These are phyloP conservation scores for Frankliniella fusca DNA, from an alignment of 2,888 invertebrate species.

Conservation along the genomic window DNA sequence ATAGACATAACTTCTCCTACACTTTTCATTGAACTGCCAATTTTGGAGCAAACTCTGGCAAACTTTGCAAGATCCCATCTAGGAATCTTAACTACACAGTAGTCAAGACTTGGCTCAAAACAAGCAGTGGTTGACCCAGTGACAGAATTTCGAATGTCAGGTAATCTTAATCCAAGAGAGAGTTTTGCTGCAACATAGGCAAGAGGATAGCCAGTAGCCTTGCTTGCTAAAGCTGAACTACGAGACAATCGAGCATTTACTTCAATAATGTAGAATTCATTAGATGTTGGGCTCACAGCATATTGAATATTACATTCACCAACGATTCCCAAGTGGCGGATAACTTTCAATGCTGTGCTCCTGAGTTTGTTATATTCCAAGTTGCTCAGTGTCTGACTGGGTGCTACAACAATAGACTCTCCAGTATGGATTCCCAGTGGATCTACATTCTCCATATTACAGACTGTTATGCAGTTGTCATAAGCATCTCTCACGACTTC, in stretches of 20 bases:
- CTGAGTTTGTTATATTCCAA: constrained; percentile 92
- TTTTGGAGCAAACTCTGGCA: constrained; percentile 90
- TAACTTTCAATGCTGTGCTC: constrained; percentile 90
- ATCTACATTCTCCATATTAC: constrained; percentile 99
- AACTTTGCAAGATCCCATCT: constrained; percentile 98
- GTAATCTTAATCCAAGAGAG: constrained; percentile 78
- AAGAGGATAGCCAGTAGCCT: constrained; percentile 97
- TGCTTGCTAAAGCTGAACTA: constrained; percentile 96
- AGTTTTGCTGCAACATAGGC: constrained; percentile 99
- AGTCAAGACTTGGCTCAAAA: constrained; percentile 98
- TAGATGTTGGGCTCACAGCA: constrained; percentile 87
- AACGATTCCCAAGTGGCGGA: constrained; percentile 90
- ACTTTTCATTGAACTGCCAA: constrained; percentile 99
- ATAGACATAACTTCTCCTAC: constrained; percentile 99
- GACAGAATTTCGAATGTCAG: constrained; percentile 87
- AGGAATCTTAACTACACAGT: constrained; percentile 98
- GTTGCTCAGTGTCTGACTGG: constrained; percentile 95
- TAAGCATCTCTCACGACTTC: constrained; percentile 97
- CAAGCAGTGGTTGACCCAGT: constrained; percentile 95
- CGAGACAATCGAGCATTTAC: constrained; percentile 94
- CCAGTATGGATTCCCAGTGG: constrained; percentile 98
- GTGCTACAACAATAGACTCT: constrained; percentile 97
- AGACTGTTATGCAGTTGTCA: constrained; percentile 97
- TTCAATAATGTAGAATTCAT: constrained; percentile 88
- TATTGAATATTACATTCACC: constrained; percentile 99